Evolutionary conservation across 2,797 vertebrate genomes (phyloP).

Genomic region (Muscicapa comitata): DNA sequence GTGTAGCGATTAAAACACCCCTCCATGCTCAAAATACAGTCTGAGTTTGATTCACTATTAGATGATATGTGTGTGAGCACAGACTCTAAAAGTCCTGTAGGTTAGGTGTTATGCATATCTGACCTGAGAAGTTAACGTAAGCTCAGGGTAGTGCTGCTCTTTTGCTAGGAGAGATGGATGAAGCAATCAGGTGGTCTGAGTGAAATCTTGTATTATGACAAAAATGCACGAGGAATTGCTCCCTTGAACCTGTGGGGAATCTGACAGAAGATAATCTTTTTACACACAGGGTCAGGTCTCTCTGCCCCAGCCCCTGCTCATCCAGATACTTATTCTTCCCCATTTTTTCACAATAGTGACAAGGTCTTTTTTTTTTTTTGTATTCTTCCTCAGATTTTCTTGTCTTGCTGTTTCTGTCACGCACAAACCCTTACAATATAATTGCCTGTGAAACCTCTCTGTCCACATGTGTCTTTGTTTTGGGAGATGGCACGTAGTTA

Average conservation of each 20-base stretch:
- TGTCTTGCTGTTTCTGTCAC: slow-evolving; percentile 37
- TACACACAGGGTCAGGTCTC: slow-evolving; percentile 18
- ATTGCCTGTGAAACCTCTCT: slow-evolving; percentile 31
- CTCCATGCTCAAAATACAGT: accelerated
- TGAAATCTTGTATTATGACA: slow-evolving; percentile 21
- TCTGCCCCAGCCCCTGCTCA: background rate
- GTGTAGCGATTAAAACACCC: background rate
- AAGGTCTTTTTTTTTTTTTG: background rate
- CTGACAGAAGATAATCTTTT: slow-evolving; percentile 16
- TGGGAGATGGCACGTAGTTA: slow-evolving; percentile 26
- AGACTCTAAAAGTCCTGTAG: background rate
- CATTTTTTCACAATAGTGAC: background rate
- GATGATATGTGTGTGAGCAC: background rate
- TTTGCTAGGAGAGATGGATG: slow-evolving; percentile 5
- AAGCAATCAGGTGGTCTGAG: slow-evolving; percentile 11
- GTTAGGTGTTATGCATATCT: background rate
- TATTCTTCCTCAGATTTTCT: background rate
- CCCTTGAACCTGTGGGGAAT: background rate
- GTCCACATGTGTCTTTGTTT: slow-evolving; percentile 58
- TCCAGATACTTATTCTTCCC: slow-evolving; percentile 19
- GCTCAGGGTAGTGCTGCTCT: background rate
- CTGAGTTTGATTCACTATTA: background rate
- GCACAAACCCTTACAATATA: background rate
- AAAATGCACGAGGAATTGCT: background rate
- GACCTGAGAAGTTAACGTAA: slow-evolving; percentile 13